Conservation (phyloP, 2,113 vertebrate species). For the Onychostruthus taczanowskii region DNA sequence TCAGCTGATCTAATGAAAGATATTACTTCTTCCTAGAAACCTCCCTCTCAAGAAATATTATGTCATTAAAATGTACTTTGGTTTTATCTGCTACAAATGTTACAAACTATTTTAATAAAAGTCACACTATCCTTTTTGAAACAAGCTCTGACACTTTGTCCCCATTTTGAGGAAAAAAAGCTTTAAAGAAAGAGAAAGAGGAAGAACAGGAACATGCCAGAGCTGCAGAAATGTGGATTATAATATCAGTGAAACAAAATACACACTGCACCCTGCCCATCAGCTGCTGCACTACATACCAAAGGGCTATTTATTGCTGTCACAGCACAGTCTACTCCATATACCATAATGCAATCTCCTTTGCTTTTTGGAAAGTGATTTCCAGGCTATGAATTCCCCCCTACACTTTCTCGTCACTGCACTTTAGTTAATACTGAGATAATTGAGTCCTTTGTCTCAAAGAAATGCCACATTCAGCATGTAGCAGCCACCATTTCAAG, state of each 20-base stretch:
- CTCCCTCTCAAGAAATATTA: not conserved
- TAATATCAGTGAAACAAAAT: not conserved
- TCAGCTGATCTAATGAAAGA: not conserved
- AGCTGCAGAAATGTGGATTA: not conserved
- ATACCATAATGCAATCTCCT: not conserved
- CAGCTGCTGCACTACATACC: slow-evolving; percentile 31
- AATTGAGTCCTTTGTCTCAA: not conserved
- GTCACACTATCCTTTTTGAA: not conserved
- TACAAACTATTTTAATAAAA: not conserved
- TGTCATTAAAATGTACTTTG: not conserved
- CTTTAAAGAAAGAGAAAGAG: not conserved
- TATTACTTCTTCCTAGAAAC: not conserved
- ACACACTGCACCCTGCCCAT: not conserved
- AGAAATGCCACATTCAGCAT: not conserved
- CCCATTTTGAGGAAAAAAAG: not conserved
- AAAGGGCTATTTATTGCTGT: not conserved
- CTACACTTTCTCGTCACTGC: not conserved
- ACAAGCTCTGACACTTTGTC: not conserved
- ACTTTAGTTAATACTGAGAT: not conserved
- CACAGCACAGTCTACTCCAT: not conserved
- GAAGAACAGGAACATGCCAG: not conserved
- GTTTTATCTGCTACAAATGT: not conserved
- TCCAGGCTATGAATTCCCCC: not conserved
- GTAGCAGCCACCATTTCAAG: not conserved
- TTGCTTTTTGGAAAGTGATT: not conserved